These are phyloP conservation scores for Hecatera dysodea DNA, from an alignment of 2,888 invertebrate genomes.

Conservation along the genomic window DNA sequence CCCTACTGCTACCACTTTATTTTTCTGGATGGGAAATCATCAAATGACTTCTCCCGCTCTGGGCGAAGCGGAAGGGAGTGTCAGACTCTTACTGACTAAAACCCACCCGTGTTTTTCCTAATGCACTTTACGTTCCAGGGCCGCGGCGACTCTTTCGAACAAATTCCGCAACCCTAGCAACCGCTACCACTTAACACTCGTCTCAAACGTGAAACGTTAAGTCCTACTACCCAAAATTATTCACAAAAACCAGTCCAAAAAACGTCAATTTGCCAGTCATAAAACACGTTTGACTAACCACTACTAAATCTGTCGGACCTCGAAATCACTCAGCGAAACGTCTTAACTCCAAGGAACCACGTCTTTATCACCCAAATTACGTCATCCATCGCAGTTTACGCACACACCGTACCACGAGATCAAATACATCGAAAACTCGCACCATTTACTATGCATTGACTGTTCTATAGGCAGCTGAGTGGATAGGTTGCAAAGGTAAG, in stretches of 20 bases:
- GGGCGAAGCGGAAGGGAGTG: neutral
- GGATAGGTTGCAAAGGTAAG: slow-evolving; percentile 14
- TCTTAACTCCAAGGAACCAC: slow-evolving; percentile 84
- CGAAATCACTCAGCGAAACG: slow-evolving; percentile 83
- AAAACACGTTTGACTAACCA: slow-evolving; percentile 66
- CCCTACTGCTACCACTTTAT: too few species aligned
- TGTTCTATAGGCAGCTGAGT: slow-evolving; percentile 16
- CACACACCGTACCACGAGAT: slow-evolving; percentile 67
- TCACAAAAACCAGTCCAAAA: slow-evolving; percentile 38
- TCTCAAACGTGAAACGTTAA: neutral
- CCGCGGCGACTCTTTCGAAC: too few species aligned
- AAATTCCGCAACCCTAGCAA: too few species aligned
- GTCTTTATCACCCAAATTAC: slow-evolving; percentile 87
- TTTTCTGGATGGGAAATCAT: too few species aligned
- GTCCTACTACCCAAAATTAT: neutral
- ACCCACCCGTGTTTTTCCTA: too few species aligned
- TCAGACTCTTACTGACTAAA: neutral
- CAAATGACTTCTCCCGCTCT: too few species aligned
- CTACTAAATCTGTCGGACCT: slow-evolving; percentile 76
- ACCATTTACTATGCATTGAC: slow-evolving; percentile 66
- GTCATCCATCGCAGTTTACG: slow-evolving; percentile 86
- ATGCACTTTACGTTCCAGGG: too few species aligned
- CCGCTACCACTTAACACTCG: neutral
- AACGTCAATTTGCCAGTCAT: slow-evolving; percentile 69
- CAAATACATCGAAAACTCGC: slow-evolving; percentile 49